These are phyloP conservation scores for Heliconius erato DNA, from an alignment of 2,888 invertebrate genomes.

Conservation along the genomic window DNA sequence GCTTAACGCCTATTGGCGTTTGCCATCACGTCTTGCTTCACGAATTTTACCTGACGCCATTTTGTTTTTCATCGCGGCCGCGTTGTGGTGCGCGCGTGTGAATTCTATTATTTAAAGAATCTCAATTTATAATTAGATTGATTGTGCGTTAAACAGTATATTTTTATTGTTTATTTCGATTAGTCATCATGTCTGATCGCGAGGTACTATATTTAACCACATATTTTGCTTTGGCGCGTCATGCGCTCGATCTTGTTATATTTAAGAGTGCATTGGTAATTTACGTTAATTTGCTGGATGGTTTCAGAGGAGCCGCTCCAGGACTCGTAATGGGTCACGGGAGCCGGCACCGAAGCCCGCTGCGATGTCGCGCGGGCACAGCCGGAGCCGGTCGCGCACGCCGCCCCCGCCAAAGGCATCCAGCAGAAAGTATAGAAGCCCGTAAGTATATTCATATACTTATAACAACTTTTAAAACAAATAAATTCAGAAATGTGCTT, in stretches of 20 bases:
- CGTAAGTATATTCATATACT: constrained; percentile 67
- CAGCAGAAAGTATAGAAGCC: constrained; percentile 81
- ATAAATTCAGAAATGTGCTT: constrained; percentile 45
- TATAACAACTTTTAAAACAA: constrained; percentile 13
- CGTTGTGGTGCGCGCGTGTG: constrained; percentile 61
- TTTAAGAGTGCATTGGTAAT: constrained; percentile 28
- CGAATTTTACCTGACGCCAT: constrained; percentile 52
- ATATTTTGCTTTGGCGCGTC: constrained; percentile 60
- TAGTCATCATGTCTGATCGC: constrained; percentile 79
- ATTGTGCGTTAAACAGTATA: constrained; percentile 66
- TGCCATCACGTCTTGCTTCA: constrained; percentile 39
- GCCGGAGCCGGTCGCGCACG: constrained; percentile 83
- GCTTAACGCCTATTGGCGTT: constrained; percentile 15
- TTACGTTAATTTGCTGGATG: constrained; percentile 49
- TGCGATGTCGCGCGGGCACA: constrained; percentile 79
- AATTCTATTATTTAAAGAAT: constrained; percentile 65
- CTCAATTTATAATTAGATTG: constrained; percentile 70
- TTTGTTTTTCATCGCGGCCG: constrained; percentile 56
- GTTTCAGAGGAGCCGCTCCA: constrained; percentile 83
- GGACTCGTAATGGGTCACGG: constrained; percentile 82
- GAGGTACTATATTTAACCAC: constrained; percentile 79
- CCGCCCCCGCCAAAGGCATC: constrained; percentile 83
- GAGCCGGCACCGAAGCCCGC: constrained; percentile 77
- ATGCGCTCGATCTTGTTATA: constrained; percentile 68
- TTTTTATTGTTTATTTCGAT: constrained; percentile 62